Evolutionary conservation across 2,797 vertebrate species (phyloP), one percentile per base, ranked within the genome.

Genomic region (Glossophaga mutica): DNA sequence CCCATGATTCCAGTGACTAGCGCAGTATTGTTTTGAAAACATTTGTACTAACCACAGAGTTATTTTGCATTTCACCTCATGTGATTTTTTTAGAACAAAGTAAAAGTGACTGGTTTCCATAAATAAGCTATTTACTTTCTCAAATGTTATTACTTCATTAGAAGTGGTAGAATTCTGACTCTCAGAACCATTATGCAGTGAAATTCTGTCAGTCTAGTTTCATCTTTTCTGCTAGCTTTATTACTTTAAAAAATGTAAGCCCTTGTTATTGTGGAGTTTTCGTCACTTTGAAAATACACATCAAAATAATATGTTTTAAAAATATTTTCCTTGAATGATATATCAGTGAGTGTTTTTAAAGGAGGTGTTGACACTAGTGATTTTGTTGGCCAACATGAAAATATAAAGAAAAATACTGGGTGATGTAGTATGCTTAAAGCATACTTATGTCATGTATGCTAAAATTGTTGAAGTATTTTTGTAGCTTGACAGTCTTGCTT

Each of bases 281-380:
- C 96, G 85, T 96, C 95, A 94, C 62, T 95, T 96, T 96, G 78
- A 93, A 96, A 97, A 94, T 96, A 78, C 62, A 42, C 91, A 50
- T 96, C 96, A 97, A 93, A 94, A 84, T 97, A 94, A 91, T 96
- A 74, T 85, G 24, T 62, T 96, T 97, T 94, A 73, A 96, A 96
- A 96, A 83, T 96, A 81, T 82, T 96, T 94, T 85, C 14, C 74
- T 97, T 97, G 73, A 97, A 90, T 93, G 76, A 86, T 93, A 79
- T 16, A 37, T 65, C 82, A 94, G 81, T 94, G 76, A 96, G 78
- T 96, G 86, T 93, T 93, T 94, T 96, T 94, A 87, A 95, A 96
- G 79, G 21, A 90, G 74, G 50, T 96, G 91, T 93, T 96, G 88
- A 97, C 90, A 96, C 44, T 82, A 91, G 57, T 87, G 71, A 71